These are phyloP conservation scores for Drosophila tani DNA, from an alignment of 1,140 invertebrate species.

Conservation along the genomic window DNA sequence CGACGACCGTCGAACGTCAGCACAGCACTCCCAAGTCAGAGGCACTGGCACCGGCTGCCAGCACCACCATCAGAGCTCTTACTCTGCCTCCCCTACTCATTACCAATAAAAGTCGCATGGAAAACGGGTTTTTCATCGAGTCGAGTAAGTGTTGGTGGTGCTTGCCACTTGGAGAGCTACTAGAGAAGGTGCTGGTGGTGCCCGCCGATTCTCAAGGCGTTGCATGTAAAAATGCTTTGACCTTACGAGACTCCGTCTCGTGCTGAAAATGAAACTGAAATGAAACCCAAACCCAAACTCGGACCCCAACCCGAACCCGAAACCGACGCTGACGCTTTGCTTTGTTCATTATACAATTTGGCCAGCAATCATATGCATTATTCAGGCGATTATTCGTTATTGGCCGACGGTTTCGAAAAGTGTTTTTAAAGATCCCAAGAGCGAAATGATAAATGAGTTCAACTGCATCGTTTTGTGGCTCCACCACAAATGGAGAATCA, in stretches of 20 bases:
- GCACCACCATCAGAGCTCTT: constrained; percentile 11
- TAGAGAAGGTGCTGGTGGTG: constrained; percentile 14
- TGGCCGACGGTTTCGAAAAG: constrained; percentile 1
- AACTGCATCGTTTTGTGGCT: background rate
- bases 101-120: constrained; percentile 30
- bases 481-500: background rate
- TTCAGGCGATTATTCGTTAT: constrained; percentile 49
- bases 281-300: background rate
- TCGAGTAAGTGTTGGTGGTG: background rate
- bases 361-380: constrained; percentile 68
- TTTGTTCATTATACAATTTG: constrained; percentile 55
- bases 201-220: constrained; percentile 65
- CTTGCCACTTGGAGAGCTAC: background rate
- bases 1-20: constrained; percentile 4
- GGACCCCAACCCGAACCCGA: background rate
- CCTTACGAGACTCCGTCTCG: constrained; percentile 49
- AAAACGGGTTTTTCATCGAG: constrained; percentile 8
- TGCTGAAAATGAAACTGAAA: constrained; percentile 14
- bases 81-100: constrained; percentile 12
- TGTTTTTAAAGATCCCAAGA: constrained; percentile 1
- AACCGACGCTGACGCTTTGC: no score
- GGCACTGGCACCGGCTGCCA: background rate
- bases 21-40: constrained; percentile 6
- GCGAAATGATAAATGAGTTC: constrained; percentile 40
- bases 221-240: constrained; percentile 70